A percentile compares a stretch with the other conserved stretches of the same genome.
These are phyloP conservation scores for Orthosia gracilis DNA, from an alignment of 2,888 invertebrate genomes.

Conservation along the genomic window DNA sequence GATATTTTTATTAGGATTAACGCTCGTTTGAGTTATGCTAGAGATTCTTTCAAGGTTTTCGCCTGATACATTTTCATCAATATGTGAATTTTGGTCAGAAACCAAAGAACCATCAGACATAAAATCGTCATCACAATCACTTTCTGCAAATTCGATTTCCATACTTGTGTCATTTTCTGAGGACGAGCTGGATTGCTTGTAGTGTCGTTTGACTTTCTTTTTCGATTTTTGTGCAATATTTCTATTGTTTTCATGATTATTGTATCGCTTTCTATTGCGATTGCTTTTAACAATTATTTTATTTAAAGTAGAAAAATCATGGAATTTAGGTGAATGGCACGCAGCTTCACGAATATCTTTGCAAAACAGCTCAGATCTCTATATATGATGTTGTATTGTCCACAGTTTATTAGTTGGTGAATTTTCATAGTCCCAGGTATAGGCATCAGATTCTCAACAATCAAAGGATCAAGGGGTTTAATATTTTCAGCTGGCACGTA, in stretches of 20 bases:
- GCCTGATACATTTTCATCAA: constrained; percentile 3
- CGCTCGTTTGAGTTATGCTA: constrained; percentile 1
- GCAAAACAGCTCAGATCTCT: too few species aligned
- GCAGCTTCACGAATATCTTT: constrained; percentile 6
- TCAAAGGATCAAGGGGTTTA: too few species aligned
- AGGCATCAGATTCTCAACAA: too few species aligned
- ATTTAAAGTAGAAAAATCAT: constrained; percentile 17
- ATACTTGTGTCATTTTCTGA: constrained; percentile 32
- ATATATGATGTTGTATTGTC: too few species aligned
- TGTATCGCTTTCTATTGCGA: constrained; percentile 5
- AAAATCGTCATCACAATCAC: constrained; percentile 22
- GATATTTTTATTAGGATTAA: constrained; percentile 14
- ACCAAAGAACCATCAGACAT: constrained; percentile 13
- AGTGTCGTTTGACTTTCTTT: constrained; percentile 16
- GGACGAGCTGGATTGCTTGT: constrained; percentile 19
- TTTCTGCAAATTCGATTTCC: constrained; percentile 29
- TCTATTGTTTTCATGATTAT: constrained; percentile 3
- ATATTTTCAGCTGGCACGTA: too few species aligned
- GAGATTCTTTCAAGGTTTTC: constrained; percentile 5
- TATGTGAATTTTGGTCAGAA: constrained; percentile 12
- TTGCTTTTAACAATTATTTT: constrained; percentile 4
- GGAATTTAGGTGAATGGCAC: constrained; percentile 7
- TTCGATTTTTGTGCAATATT: constrained; percentile 10
- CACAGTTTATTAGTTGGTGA: too few species aligned
- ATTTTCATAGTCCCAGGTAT: too few species aligned